Evolutionary conservation across 2,797 vertebrate genomes (phyloP).

Genomic region (Cottoperca gobio): DNA sequence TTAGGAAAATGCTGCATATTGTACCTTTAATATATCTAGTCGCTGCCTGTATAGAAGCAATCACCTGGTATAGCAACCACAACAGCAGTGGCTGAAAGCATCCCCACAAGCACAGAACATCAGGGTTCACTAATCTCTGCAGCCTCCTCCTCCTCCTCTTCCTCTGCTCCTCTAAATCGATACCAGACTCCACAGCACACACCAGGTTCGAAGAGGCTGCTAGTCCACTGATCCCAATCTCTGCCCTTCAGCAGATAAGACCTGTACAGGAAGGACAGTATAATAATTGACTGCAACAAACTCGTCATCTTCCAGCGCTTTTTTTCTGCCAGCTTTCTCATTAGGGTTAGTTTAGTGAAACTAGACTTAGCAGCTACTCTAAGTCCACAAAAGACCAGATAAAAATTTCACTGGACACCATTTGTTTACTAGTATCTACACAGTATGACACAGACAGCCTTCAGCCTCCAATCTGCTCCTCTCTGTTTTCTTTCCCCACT

Average conservation of each 20-base stretch:
- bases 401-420: slow-evolving; percentile 11
- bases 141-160: slow-evolving; percentile 46
- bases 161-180: slow-evolving; percentile 66
- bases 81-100: slow-evolving; percentile 29
- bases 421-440: slow-evolving; percentile 21
- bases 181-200: slow-evolving; percentile 64
- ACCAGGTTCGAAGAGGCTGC: slow-evolving; percentile 53
- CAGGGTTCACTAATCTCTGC: slow-evolving; percentile 63
- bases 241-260: slow-evolving; percentile 68
- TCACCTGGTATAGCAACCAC: slow-evolving; percentile 20
- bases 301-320: slow-evolving; percentile 48
- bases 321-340: slow-evolving; percentile 53
- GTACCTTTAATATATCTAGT: slow-evolving; percentile 20
- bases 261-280: slow-evolving; percentile 60
- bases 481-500: slow-evolving; percentile 9
- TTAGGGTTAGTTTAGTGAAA: slow-evolving; percentile 60
- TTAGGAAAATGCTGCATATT: too few species aligned
- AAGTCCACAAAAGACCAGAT: slow-evolving; percentile 10
- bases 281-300: slow-evolving; percentile 73
- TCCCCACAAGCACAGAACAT: slow-evolving; percentile 51
- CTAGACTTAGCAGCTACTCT: slow-evolving; percentile 14
- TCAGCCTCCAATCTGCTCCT: slow-evolving; percentile 20
- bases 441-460: slow-evolving; percentile 26
- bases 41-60: slow-evolving; percentile 14
- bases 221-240: slow-evolving; percentile 74